These are phyloP conservation scores for Oreortyx pictus DNA, from an alignment of 2,797 vertebrate species.

Conservation along the genomic window DNA sequence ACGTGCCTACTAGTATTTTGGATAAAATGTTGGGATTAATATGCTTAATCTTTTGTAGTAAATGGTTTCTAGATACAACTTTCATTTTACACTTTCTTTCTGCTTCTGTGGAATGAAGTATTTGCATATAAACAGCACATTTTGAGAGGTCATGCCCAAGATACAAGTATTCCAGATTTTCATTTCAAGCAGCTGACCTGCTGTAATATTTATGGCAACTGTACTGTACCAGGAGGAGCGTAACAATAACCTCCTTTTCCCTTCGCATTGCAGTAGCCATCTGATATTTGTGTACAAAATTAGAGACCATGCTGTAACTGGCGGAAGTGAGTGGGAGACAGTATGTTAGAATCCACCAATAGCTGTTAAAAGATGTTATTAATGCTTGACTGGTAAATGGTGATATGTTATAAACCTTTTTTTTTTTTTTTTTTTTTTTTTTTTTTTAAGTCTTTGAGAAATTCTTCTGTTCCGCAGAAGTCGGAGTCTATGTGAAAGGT, in stretches of 20 bases:
- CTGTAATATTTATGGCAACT: neutral
- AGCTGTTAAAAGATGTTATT: neutral
- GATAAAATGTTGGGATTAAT: neutral
- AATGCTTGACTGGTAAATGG: neutral
- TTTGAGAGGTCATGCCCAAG: neutral
- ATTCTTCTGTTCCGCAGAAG: neutral
- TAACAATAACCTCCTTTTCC: neutral
- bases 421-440: too few relatives aligned
- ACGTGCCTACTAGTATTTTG: neutral
- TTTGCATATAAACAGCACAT: neutral
- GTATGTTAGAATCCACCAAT: neutral
- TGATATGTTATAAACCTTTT: neutral
- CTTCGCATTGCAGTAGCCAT: neutral
- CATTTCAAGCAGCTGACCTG: neutral
- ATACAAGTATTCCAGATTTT: neutral
- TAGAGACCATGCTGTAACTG: neutral
- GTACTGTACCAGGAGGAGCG: neutral
- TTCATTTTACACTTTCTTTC: neutral
- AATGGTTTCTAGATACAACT: neutral
- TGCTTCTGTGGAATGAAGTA: neutral
- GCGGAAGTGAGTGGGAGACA: accelerated
- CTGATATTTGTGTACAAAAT: neutral
- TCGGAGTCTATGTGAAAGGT: neutral
- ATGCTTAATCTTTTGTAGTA: neutral
- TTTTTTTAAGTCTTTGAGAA: neutral